phyloP scores from a whole-genome alignment of 2,797 vertebrate genomes.

The Neostethus bicornis region DNA sequence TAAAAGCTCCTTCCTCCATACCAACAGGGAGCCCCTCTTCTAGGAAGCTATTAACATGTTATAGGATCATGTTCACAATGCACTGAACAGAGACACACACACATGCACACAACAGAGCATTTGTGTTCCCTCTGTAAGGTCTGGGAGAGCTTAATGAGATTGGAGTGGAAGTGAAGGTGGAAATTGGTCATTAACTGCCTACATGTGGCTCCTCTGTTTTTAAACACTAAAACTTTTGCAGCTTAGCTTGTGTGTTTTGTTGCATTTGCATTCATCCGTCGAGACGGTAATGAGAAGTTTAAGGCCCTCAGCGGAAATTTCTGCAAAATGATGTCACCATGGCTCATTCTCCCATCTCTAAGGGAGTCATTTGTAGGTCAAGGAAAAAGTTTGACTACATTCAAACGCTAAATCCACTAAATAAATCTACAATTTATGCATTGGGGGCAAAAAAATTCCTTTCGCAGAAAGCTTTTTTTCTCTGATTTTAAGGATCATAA shows the following conservation, averaged over 20 bases:
- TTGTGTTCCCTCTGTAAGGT: slow-evolving; percentile 19
- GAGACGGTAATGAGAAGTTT: not conserved
- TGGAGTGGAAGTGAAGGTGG: slow-evolving; percentile 42
- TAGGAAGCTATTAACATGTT: slow-evolving; percentile 62
- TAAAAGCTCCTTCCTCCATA: slow-evolving; percentile 35
- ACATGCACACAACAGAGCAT: not conserved
- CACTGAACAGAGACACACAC: slow-evolving; percentile 24
- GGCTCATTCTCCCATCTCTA: not conserved
- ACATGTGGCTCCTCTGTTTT: slow-evolving; percentile 18
- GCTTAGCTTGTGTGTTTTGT: not conserved
- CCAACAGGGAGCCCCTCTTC: slow-evolving; percentile 55
- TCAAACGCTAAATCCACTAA: not conserved
- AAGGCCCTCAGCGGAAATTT: slow-evolving; percentile 10
- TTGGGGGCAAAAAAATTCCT: too few relatives aligned
- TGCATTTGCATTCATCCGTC: slow-evolving; percentile 10
- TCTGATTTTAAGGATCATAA: too few relatives aligned
- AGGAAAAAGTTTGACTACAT: not conserved
- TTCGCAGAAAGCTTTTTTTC: too few relatives aligned
- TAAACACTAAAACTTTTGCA: slow-evolving; percentile 11
- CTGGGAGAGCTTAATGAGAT: slow-evolving; percentile 39
- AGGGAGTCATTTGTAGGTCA: not conserved
- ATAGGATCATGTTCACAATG: slow-evolving; percentile 41
- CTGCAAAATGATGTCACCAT: slow-evolving; percentile 18
- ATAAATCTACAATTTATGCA: too few relatives aligned
- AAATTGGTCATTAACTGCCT: slow-evolving; percentile 32